Evolutionary conservation across 2,113 vertebrate genomes (phyloP).

Genomic region (Tyto alba): DNA sequence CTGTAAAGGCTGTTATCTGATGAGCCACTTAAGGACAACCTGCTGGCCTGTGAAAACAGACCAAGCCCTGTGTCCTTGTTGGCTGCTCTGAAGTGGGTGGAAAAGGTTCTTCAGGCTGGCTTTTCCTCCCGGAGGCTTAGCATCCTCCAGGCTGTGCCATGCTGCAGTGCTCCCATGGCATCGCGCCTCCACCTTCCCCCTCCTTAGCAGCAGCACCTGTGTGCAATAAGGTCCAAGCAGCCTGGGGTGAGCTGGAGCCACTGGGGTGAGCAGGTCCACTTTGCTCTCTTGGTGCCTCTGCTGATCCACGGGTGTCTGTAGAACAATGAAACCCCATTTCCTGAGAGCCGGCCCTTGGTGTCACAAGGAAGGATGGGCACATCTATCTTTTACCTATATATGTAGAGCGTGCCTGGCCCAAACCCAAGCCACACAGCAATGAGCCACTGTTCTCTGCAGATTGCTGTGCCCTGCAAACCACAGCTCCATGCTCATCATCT

Average conservation of each 20-base stretch:
- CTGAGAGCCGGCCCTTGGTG: background rate
- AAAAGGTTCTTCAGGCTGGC: background rate
- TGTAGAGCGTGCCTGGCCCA: background rate
- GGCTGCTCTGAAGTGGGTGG: background rate
- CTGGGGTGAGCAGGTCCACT: background rate
- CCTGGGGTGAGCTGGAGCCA: background rate
- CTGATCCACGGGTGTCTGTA: background rate
- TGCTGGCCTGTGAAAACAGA: background rate
- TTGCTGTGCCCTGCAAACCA: background rate
- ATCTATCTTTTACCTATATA: background rate
- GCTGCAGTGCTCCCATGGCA: background rate
- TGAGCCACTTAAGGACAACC: background rate
- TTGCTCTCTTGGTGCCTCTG: background rate
- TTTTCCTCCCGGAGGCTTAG: background rate
- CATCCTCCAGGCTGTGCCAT: background rate
- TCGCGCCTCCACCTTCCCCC: background rate
- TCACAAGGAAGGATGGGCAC: background rate
- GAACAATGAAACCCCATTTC: background rate
- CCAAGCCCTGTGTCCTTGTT: background rate
- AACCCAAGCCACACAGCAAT: background rate
- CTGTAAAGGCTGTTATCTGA: background rate
- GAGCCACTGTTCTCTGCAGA: rapidly evolving
- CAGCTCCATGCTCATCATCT: background rate
- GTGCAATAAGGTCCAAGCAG: rapidly evolving
- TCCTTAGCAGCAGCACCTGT: background rate